phyloP scores from a whole-genome alignment of 2,113 vertebrate species.

The Myrmecophaga tridactyla region DNA sequence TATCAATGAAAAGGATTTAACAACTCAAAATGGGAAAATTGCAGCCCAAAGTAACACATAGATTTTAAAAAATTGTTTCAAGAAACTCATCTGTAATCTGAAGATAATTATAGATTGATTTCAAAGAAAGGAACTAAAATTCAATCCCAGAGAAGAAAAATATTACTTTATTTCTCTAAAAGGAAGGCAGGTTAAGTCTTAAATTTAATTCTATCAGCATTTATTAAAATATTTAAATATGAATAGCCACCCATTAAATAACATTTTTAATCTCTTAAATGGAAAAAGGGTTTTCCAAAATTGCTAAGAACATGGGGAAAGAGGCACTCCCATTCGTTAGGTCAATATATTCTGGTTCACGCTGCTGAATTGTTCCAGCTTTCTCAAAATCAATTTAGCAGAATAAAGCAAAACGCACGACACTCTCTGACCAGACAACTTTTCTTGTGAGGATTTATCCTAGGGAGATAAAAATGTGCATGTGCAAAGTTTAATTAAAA shows the following conservation, averaged over 20 bases:
- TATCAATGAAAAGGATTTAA: background rate
- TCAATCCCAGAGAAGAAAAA: background rate
- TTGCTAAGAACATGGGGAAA: background rate
- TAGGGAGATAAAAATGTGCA: background rate
- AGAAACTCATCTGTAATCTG: background rate
- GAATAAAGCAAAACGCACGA: background rate
- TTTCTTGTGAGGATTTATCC: slow-evolving; percentile 8
- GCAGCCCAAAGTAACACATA: background rate
- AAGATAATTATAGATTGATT: background rate
- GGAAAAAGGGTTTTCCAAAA: background rate
- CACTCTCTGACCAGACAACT: background rate
- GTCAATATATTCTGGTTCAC: background rate
- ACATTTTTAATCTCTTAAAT: slow-evolving; percentile 18
- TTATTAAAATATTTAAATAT: background rate
- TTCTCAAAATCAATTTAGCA: background rate
- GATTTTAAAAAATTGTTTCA: too few species aligned
- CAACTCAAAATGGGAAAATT: background rate
- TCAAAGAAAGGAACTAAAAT: background rate
- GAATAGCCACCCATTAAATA: too few species aligned
- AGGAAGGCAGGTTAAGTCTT: background rate
- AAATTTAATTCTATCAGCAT: background rate
- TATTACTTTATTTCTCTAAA: background rate
- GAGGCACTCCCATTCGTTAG: background rate
- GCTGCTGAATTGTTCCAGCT: background rate
- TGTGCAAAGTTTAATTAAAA: background rate